Evolutionary conservation across 2,888 invertebrate genomes (phyloP), one percentile per base, ranked within the genome.

Genomic region (Drosophila tripunctata): DNA sequence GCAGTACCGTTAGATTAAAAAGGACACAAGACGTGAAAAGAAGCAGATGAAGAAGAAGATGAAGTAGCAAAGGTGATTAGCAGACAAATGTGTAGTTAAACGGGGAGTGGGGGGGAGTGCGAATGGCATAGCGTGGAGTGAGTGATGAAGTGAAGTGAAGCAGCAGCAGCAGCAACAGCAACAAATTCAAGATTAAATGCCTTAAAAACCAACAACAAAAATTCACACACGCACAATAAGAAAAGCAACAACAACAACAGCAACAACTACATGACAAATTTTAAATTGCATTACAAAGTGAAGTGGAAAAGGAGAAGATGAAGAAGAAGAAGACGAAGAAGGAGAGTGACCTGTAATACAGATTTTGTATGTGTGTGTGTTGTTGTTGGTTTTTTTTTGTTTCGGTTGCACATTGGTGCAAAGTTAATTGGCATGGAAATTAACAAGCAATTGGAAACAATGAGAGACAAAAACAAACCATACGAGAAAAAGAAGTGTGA

Each of bases 1-100:
- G 21, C 21, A 31, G 75, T 64, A 68, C 52, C 75, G 75, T 68
- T 62, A 73, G 41, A 40, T 56, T 54, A 57, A 76, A 67, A 76
- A 74, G 72, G 76, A 76, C 56, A n/a, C n/a, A n/a, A n/a, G n/a
- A n/a, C n/a, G n/a, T n/a, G n/a, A n/a, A n/a, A n/a, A 14, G 7
- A 30, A 21, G 22, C 30, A 52, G 19, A 14, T 12, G 38, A 38
- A 22, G 19, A 19, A 14, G 38, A 55, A 44, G 24, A 35, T 38
- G 45, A 43, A 45, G 50, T 24, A 56, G 56, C 19, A 14, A 68
- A 51, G 50, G 69, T 74, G 64, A 72, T 72, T 74, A 71, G 71
- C 69, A 66, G 64, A 61, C n/a, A 30, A 14, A 19, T 15, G 35
- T 21, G 14, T 10, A 10, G 33, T 15, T 5, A 6, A n/a, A 2